phyloP scores from a whole-genome alignment of 2,113 vertebrate genomes.

The Sitta europaea region DNA sequence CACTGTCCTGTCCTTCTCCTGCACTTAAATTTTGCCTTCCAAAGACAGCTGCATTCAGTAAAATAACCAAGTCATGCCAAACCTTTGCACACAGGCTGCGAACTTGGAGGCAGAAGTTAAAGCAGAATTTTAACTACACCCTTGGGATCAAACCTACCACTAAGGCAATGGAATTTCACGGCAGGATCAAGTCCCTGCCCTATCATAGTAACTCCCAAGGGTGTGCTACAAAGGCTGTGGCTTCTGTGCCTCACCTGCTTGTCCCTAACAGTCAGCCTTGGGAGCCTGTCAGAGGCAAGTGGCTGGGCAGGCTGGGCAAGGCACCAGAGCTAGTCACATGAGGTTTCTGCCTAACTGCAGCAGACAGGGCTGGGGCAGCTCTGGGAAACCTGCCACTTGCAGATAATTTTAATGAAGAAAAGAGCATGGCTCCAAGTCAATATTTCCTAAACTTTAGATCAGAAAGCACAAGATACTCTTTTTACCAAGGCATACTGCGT shows the following conservation, averaged over 20 bases:
- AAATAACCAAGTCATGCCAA: background rate
- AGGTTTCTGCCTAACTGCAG: background rate
- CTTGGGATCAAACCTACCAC: background rate
- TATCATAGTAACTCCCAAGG: background rate
- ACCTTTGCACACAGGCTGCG: background rate
- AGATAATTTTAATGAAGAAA: conserved; percentile 5
- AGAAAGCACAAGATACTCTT: background rate
- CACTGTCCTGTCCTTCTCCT: background rate
- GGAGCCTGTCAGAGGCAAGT: conserved; percentile 6
- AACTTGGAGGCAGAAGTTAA: background rate
- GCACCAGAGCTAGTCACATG: conserved; percentile 21
- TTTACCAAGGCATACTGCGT: background rate
- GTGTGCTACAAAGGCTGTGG: background rate
- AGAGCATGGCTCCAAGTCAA: background rate
- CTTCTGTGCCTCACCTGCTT: background rate
- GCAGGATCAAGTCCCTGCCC: background rate
- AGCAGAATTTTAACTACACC: background rate
- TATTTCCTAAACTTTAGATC: background rate
- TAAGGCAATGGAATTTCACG: background rate
- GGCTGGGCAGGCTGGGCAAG: conserved; percentile 27
- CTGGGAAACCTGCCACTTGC: background rate
- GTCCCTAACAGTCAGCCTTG: background rate
- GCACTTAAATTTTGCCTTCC: conserved; percentile 3
- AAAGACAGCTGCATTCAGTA: background rate
- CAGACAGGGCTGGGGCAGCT: background rate